A percentile compares a stretch with the other conserved stretches of the same genome.
These are phyloP conservation scores for Platycheirus albimanus DNA, from an alignment of 2,888 invertebrate genomes.

Conservation along the genomic window DNA sequence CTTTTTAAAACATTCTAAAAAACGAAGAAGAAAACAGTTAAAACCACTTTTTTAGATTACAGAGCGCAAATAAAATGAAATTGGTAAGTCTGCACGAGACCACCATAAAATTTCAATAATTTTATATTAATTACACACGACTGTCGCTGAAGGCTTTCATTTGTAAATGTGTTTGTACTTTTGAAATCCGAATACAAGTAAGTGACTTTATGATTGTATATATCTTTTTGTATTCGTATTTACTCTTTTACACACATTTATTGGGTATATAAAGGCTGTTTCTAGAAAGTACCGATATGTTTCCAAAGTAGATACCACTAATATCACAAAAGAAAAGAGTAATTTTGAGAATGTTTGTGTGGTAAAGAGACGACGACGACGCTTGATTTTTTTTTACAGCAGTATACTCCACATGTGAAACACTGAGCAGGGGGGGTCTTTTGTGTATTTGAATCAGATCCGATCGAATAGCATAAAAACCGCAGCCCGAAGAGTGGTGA, in stretches of 20 bases:
- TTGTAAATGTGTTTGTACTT: slow-evolving; percentile 40
- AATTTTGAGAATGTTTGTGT: neutral
- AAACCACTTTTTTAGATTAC: slow-evolving; percentile 44
- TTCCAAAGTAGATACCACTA: slow-evolving; percentile 25
- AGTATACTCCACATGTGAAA: neutral
- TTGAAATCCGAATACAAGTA: slow-evolving; percentile 1
- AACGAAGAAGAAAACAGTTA: slow-evolving; percentile 4
- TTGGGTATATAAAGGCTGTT: neutral
- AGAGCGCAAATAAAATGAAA: slow-evolving; percentile 58
- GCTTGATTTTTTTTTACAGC: neutral
- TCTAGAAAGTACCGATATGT: slow-evolving; percentile 37
- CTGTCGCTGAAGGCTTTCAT: slow-evolving; percentile 38
- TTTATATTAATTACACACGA: slow-evolving; percentile 49
- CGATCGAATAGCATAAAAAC: slow-evolving; percentile 8
- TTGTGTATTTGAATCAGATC: slow-evolving; percentile 15
- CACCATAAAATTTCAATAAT: slow-evolving; percentile 67
- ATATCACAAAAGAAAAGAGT: neutral
- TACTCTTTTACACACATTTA: slow-evolving; percentile 4
- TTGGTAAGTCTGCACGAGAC: slow-evolving; percentile 66
- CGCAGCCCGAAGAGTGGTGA: slow-evolving; percentile 62
- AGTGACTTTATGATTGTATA: slow-evolving; percentile 16
- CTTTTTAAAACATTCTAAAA: slow-evolving; percentile 28
- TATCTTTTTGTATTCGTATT: neutral
- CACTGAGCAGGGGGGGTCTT: neutral
- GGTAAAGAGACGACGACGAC: neutral